Percentiles rank a stretch among this genome's conserved stretches.
Conservation (phyloP, 2,888 invertebrate genomes). For the Anthophora plumipes region DNA sequence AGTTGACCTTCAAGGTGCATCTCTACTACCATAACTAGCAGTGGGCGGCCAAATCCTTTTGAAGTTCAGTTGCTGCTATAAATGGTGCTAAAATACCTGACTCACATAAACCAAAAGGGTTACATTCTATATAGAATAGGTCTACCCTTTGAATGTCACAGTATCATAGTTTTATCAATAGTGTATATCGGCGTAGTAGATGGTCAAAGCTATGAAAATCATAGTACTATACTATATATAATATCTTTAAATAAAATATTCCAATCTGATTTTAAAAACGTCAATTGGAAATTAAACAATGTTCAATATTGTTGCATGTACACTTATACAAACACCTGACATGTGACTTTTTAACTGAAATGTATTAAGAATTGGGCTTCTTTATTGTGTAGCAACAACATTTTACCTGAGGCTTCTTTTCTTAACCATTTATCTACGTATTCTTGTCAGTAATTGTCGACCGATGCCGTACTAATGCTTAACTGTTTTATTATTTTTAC, state of each 20-base stretch:
- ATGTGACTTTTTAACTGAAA: too few relatives aligned
- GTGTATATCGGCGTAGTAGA: not conserved
- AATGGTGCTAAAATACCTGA: constrained; percentile 9
- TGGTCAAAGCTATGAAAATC: not conserved
- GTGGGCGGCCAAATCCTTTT: constrained; percentile 1
- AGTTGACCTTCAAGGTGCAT: not conserved
- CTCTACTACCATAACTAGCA: not conserved
- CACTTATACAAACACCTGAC: too few relatives aligned
- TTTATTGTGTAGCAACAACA: too few relatives aligned
- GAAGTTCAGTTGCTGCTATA: constrained; percentile 2
- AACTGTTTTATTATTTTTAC: too few relatives aligned
- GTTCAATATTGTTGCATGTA: not conserved
- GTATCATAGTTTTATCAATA: not conserved
- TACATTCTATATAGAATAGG: not conserved
- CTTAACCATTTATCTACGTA: too few relatives aligned
- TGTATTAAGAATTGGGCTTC: too few relatives aligned
- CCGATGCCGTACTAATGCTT: too few relatives aligned
- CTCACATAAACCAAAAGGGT: not conserved
- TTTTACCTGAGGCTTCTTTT: too few relatives aligned
- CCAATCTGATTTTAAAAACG: too few relatives aligned
- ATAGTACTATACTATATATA: too few relatives aligned
- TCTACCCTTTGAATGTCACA: not conserved
- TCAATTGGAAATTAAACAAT: too few relatives aligned
- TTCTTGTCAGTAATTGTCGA: too few relatives aligned
- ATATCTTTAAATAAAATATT: not conserved